These are phyloP conservation scores for Rhabdophis nuchalis DNA, from an alignment of 2,797 vertebrate species.

Conservation along the genomic window DNA sequence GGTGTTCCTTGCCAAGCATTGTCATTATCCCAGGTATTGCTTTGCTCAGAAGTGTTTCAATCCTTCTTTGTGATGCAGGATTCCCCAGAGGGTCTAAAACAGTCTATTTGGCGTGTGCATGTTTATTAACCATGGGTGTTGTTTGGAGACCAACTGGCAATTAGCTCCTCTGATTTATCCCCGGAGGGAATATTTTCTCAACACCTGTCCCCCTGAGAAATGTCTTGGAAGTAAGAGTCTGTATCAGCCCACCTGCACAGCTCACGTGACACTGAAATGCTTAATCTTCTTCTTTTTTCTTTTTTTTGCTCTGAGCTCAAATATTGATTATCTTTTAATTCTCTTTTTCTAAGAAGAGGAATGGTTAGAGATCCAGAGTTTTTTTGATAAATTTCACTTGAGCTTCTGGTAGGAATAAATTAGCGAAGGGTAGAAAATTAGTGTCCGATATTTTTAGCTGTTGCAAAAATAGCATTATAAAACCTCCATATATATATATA, in stretches of 20 bases:
- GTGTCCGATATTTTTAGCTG: neutral
- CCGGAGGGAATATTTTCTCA: slow-evolving; percentile 2
- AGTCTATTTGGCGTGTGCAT: neutral
- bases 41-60: neutral
- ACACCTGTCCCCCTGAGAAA: neutral
- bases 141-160: slow-evolving; percentile 2
- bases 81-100: neutral
- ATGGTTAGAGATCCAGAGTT: neutral
- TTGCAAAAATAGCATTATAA: neutral
- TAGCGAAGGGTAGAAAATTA: neutral
- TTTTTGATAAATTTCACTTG: neutral
- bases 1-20: neutral
- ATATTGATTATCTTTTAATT: neutral
- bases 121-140: slow-evolving; percentile 1
- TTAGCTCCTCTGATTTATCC: slow-evolving; percentile 21
- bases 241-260: neutral
- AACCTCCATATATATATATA: neutral
- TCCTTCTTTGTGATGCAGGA: neutral
- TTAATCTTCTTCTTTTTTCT: neutral
- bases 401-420: neutral
- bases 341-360: neutral
- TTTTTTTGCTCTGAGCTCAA: neutral
- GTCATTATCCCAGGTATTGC: neutral
- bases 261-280: neutral
- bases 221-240: neutral